Conservation (phyloP, 1,140 invertebrate species). For the Arion vulgaris region DNA sequence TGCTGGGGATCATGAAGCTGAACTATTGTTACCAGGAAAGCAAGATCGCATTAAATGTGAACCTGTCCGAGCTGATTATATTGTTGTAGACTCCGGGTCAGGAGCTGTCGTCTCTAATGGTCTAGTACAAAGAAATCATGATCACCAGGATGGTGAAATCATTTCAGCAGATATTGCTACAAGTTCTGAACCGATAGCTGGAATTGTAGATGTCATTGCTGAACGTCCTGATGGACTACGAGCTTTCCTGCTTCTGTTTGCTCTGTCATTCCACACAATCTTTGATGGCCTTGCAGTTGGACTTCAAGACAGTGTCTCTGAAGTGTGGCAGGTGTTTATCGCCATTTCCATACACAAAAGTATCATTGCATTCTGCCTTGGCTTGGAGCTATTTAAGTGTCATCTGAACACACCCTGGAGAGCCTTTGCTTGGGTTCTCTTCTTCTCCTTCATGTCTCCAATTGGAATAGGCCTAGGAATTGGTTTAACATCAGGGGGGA, state of each 20-base stretch:
- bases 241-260: constrained; percentile 57
- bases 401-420: constrained; percentile 74
- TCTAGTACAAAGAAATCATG: background rate
- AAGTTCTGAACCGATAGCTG: background rate
- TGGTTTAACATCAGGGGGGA: constrained; percentile 69
- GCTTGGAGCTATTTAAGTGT: constrained; percentile 78
- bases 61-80: background rate
- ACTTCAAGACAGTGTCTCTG: constrained; percentile 68
- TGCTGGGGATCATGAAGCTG: background rate
- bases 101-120: background rate
- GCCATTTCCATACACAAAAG: constrained; percentile 80
- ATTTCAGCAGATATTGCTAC: background rate
- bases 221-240: constrained; percentile 56
- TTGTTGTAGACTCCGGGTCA: background rate
- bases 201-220: background rate
- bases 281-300: constrained; percentile 67
- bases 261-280: constrained; percentile 64
- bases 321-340: constrained; percentile 81
- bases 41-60: background rate
- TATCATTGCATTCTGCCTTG: constrained; percentile 85
- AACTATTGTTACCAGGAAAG: background rate
- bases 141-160: background rate
- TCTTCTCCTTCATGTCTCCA: constrained; percentile 81
- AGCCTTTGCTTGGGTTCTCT: constrained; percentile 48
- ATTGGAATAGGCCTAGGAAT: constrained; percentile 76